These are phyloP conservation scores for Rachycentron canadum DNA, from an alignment of 2,797 vertebrate genomes.

Conservation along the genomic window DNA sequence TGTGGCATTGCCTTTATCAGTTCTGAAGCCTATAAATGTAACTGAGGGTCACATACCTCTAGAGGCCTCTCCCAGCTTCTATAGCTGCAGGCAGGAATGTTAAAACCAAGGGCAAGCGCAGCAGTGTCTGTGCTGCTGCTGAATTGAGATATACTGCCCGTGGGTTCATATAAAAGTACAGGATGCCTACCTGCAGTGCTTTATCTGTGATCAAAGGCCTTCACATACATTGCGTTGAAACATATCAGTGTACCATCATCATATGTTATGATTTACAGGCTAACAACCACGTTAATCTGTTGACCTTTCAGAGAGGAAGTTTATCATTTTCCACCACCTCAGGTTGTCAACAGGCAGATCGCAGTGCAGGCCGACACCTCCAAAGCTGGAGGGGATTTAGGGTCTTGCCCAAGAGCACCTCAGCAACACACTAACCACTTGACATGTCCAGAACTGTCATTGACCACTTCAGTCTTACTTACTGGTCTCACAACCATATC, in stretches of 20 bases:
- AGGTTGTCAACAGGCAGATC: slow-evolving; percentile 28
- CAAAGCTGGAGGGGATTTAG: slow-evolving; percentile 7
- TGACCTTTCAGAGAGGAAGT: slow-evolving; percentile 15
- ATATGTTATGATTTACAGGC: slow-evolving; percentile 25
- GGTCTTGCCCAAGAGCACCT: slow-evolving; percentile 31
- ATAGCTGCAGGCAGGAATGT: slow-evolving; percentile 68
- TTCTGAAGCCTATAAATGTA: slow-evolving; percentile 68
- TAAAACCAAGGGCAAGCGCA: slow-evolving; percentile 54
- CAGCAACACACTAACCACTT: slow-evolving; percentile 14
- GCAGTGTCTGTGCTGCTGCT: slow-evolving; percentile 29
- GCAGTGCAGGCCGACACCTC: slow-evolving; percentile 12
- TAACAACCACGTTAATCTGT: background rate
- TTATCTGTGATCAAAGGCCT: slow-evolving; percentile 22
- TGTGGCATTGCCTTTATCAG: slow-evolving; percentile 67
- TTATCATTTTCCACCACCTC: slow-evolving; percentile 3
- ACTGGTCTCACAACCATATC: slow-evolving; percentile 73
- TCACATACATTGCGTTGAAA: slow-evolving; percentile 1
- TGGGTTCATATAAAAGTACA: slow-evolving; percentile 31
- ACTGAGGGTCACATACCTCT: slow-evolving; percentile 72
- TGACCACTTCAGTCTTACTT: slow-evolving; percentile 51
- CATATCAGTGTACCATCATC: background rate
- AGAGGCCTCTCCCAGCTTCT: slow-evolving; percentile 54
- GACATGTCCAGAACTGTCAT: slow-evolving; percentile 46
- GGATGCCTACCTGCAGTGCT: slow-evolving; percentile 14
- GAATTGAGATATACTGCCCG: slow-evolving; percentile 37